Base-by-base conservation (phyloP, 2,113 vertebrate species). In the Heteronetta atricapilla region DNA sequence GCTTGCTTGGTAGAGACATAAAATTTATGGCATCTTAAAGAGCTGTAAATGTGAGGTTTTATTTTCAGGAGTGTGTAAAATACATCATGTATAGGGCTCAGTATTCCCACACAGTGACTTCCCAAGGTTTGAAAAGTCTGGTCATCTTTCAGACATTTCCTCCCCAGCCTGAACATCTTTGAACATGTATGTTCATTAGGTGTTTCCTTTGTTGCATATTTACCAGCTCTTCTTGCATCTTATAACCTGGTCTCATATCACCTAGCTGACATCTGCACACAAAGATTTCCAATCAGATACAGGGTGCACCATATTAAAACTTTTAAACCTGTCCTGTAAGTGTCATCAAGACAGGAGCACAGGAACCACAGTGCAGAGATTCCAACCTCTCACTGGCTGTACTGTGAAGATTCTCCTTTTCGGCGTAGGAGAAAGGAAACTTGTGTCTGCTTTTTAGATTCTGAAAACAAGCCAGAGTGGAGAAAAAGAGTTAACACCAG, bases 391-490 rank as follows among this genome's bases (percentile, higher is more conserved):
- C 97, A 98, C 97, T 97, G 98, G 98, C 97, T 95, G 98, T 98
- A 95, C 97, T 98, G 97, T 97, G 98, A 98, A 97, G 98, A 96
- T 86, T 98, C 97, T 98, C 98, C 97, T 98, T 98, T 98, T 96
- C 97, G 97, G 94, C 96, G 97, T 97, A 98, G 97, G 98, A 98
- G 97, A 98, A 98, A 98, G 97, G 98, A 98, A 97, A 98, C 98
- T 98, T 98, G 98, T 98, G 98, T 98, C 98, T 98, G 98, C 97
- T 98, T 98, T 98, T 98, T 98, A 98, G 97, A 97, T 97, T 98
- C 98, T 98, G 98, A 96, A 98, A 98, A 98, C 96, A 98, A 98
- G 98, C 97, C 98, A 98, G 97, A 98, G 97, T 87, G 97, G 97
- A 98, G 97, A 98, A 97, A 98, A 95, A 98, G 96, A 98, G 98